Percentiles rank a stretch among this genome's conserved stretches.
These are phyloP conservation scores for Trissonchulus latispiculum DNA, from an alignment of 2,888 invertebrate species.

Conservation along the genomic window DNA sequence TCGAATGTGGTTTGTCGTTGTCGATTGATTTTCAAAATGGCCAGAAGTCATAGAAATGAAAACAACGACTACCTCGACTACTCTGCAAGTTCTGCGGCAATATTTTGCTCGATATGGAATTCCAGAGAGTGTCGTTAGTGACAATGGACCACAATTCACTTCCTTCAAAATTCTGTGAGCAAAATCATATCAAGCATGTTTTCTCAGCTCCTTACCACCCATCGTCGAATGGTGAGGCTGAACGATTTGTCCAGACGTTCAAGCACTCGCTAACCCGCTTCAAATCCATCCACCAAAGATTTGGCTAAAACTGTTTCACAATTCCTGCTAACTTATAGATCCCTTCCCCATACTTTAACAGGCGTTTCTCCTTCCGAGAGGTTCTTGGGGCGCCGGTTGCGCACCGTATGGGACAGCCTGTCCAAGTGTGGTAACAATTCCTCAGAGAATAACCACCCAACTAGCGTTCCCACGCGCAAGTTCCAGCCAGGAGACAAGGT, in stretches of 20 bases:
- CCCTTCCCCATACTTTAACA: neutral
- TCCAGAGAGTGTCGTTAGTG: neutral
- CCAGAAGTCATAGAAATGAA: neutral
- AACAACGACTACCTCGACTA: neutral
- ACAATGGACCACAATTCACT: slow-evolving; percentile 1
- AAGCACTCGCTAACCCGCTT: neutral
- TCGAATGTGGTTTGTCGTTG: neutral
- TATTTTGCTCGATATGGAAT: neutral
- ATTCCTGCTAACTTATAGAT: neutral
- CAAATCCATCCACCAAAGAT: neutral
- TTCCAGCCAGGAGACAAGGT: too few species aligned
- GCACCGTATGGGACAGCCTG: neutral
- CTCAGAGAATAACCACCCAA: too few species aligned
- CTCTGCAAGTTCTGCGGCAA: neutral
- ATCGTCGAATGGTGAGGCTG: neutral
- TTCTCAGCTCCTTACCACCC: neutral
- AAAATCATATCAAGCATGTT: neutral
- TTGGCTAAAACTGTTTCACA: neutral
- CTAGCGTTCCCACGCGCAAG: too few species aligned
- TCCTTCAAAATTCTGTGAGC: neutral
- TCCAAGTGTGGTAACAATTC: too few species aligned
- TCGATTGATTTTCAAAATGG: neutral
- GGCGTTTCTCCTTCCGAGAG: neutral
- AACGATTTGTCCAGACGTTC: slow-evolving; percentile 2
- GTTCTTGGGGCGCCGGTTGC: neutral